Base-by-base conservation (phyloP, 1,140 invertebrate genomes). In the Metaphire vulgaris region DNA sequence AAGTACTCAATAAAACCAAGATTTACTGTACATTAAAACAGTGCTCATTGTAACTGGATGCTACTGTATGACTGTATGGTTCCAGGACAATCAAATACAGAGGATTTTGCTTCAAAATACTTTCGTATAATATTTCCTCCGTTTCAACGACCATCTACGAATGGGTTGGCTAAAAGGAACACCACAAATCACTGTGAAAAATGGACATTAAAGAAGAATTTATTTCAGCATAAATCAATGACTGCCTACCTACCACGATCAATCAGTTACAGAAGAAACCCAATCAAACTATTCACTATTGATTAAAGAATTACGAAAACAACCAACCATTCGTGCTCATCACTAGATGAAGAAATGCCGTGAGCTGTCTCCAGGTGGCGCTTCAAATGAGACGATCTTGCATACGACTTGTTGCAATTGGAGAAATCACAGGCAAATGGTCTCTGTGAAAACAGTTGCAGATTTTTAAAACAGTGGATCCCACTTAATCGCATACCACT, bases 341-440 rank as follows among this genome's bases (percentile, higher is more conserved):
- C 41, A 56, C 6, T 56, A 56, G 6, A 21, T 56, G 6, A 56
- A 56, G 41, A 56, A 56, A 56, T 56, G 21, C 6, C 21, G 21
- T 56, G 41, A 21, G 21, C 41, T 6, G 41, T 56, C 41, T 56
- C 6, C 29, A 29, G 30, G 21, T 71, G 69, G 2, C 69, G 30
- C 30, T 71, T 71, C 26, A 71, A 33, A 71, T 71, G 69, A 33
- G 30, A 30, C 6, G 69, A 71, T 12, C 69, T 30, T 1, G 69
- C 33, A 29, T 71, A 71, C 15, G 69, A 71, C 21, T 71, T 71
- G 0, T 30, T 32, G 33, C 69, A 71, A 31, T 29, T 31, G n/a
- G 29, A 26, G 28, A 32, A 26, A 1, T 30, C 30, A 29, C 69
- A 71, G n/a, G n/a, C 26, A 71, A 30, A 71, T n/a, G 69, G 69